A percentile compares a stretch with the other conserved stretches of the same genome.
phyloP scores from a whole-genome alignment of 2,113 vertebrate genomes.

The Pteronura brasiliensis region DNA sequence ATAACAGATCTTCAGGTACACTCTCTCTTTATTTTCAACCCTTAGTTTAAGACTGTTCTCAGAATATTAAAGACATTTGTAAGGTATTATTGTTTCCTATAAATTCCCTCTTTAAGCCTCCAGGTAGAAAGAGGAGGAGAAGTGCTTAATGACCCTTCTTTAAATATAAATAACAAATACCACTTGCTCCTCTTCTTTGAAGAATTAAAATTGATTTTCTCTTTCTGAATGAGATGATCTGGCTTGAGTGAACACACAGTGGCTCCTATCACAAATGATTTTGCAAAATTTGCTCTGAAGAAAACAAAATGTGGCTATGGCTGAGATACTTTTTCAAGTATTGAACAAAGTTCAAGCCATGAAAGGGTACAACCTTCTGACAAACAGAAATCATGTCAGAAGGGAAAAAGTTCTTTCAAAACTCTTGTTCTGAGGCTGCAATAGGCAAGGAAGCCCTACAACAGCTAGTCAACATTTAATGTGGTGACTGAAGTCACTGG shows the following conservation, averaged over 20 bases:
- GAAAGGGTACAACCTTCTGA: not conserved
- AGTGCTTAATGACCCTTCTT: conserved; percentile 13
- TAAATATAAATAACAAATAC: conserved; percentile 54
- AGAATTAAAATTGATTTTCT: conserved; percentile 70
- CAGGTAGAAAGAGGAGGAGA: not conserved
- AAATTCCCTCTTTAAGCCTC: not conserved
- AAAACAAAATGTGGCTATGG: conserved; percentile 34
- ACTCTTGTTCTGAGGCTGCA: not conserved
- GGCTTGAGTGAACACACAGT: conserved; percentile 6
- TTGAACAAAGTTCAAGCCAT: conserved; percentile 26
- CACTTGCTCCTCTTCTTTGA: conserved; percentile 38
- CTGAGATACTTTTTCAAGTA: conserved; percentile 31
- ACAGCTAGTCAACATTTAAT: not conserved
- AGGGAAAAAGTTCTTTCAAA: not conserved
- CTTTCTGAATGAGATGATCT: conserved; percentile 44
- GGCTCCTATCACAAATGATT: conserved; percentile 26
- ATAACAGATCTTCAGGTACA: not conserved
- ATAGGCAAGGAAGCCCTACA: not conserved
- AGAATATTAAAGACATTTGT: not conserved
- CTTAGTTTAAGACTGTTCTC: not conserved
- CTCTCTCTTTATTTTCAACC: not conserved
- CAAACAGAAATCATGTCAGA: conserved; percentile 11
- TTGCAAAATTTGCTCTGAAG: not conserved
- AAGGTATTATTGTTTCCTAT: not conserved
- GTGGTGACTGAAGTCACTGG: not conserved